These are phyloP conservation scores for Capromys pilorides DNA, from an alignment of 2,797 vertebrate species.

Conservation along the genomic window DNA sequence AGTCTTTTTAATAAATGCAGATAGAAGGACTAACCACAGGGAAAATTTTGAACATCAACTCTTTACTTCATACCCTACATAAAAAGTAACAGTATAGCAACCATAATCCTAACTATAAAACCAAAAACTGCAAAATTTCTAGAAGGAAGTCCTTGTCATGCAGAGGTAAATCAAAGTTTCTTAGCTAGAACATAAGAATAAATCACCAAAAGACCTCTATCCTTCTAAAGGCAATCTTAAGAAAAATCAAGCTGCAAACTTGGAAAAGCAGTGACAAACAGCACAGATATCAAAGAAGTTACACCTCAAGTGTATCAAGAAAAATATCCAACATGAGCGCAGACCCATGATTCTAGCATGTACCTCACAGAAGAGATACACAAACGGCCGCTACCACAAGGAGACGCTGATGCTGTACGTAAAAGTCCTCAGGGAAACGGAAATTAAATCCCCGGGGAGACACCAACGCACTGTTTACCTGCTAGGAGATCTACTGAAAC, in stretches of 20 bases:
- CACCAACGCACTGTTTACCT: background rate
- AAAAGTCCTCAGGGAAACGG: background rate
- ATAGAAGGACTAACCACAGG: background rate
- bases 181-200: background rate
- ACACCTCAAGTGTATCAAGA: background rate
- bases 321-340: background rate
- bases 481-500: background rate
- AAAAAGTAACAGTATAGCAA: background rate
- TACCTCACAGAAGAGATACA: background rate
- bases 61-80: background rate
- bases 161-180: background rate
- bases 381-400: background rate
- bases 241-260: background rate
- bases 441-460: slow-evolving; percentile 13
- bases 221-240: slow-evolving; percentile 3
- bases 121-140: slow-evolving; percentile 29
- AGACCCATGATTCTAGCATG: background rate
- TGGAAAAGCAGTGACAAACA: background rate
- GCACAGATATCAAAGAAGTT: background rate
- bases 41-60: background rate
- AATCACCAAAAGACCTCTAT: background rate
- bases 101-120: slow-evolving; percentile 26
- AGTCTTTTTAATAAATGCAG: background rate
- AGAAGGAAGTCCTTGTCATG: background rate
- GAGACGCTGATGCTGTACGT: background rate